phyloP scores from a whole-genome alignment of 2,888 invertebrate genomes.

The Sympetrum striolatum region DNA sequence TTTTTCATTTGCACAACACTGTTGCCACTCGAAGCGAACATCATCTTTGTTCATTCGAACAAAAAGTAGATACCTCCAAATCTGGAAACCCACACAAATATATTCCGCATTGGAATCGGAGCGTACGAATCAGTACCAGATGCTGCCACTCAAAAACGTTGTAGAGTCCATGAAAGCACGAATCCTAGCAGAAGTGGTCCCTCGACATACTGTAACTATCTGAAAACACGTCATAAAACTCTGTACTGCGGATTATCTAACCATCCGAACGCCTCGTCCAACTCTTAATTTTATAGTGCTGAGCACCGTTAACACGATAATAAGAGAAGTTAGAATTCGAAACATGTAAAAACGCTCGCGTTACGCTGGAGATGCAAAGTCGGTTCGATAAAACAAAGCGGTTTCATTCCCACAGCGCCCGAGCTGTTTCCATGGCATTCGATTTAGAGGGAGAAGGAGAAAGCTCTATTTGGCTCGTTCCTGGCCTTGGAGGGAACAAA shows the following conservation, averaged over 20 bases:
- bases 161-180: too few species aligned
- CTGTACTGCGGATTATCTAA: not conserved
- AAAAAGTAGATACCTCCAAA: too few species aligned
- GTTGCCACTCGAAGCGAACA: too few species aligned
- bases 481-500: not conserved
- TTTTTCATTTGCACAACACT: too few species aligned
- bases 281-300: not conserved
- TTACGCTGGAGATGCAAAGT: not conserved
- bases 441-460: not conserved
- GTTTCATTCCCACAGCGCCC: not conserved
- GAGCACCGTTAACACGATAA: not conserved
- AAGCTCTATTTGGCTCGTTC: not conserved
- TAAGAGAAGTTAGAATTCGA: not conserved
- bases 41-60: too few species aligned
- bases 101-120: too few species aligned
- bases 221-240: not conserved
- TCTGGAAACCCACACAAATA: too few species aligned
- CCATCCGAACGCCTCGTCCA: not conserved
- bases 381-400: not conserved
- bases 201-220: too few species aligned
- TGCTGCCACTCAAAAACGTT: too few species aligned
- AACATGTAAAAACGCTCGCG: not conserved
- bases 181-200: too few species aligned
- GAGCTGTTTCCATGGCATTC: not conserved
- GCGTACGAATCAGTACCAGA: too few species aligned